Conservation (phyloP, 1,140 invertebrate species). For the Aphelinus atriplicis region DNA sequence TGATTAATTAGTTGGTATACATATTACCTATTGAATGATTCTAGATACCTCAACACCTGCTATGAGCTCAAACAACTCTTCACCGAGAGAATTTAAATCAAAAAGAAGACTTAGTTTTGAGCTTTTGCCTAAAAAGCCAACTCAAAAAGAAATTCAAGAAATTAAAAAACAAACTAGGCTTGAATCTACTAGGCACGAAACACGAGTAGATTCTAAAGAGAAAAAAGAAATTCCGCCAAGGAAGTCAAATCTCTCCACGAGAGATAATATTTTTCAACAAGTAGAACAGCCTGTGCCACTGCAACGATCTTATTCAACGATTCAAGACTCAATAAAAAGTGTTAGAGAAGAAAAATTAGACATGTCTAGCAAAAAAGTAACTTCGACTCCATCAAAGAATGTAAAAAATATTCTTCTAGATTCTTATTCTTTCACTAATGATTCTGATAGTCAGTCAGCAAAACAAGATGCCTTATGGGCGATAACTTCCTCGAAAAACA, state of each 20-base stretch:
- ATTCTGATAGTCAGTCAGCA: slow-evolving; percentile 41
- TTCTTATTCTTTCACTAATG: slow-evolving; percentile 34
- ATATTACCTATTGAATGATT: slow-evolving; percentile 10
- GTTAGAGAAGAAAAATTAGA: slow-evolving; percentile 29
- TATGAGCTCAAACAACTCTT: slow-evolving; percentile 42
- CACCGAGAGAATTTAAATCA: slow-evolving; percentile 33
- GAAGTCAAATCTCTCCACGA: too few species aligned
- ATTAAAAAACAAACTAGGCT: slow-evolving; percentile 7
- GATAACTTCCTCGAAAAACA: slow-evolving; percentile 53
- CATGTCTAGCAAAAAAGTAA: slow-evolving; percentile 37
- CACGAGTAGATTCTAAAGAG: neutral
- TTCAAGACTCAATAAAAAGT: slow-evolving; percentile 51
- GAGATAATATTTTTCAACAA: slow-evolving; percentile 18
- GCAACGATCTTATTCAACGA: slow-evolving; percentile 48
- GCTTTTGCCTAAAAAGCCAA: slow-evolving; percentile 48
- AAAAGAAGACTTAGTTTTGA: slow-evolving; percentile 41
- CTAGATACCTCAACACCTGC: slow-evolving; percentile 42
- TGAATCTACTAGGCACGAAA: neutral
- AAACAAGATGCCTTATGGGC: slow-evolving; percentile 53
- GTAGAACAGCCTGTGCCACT: slow-evolving; percentile 22
- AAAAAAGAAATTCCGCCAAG: neutral
- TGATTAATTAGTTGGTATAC: neutral
- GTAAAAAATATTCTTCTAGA: slow-evolving; percentile 41
- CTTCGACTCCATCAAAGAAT: slow-evolving; percentile 44
- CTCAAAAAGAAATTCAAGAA: slow-evolving; percentile 42